These are phyloP conservation scores for Philopedon plagiatum DNA, from an alignment of 2,888 invertebrate species.

Conservation along the genomic window DNA sequence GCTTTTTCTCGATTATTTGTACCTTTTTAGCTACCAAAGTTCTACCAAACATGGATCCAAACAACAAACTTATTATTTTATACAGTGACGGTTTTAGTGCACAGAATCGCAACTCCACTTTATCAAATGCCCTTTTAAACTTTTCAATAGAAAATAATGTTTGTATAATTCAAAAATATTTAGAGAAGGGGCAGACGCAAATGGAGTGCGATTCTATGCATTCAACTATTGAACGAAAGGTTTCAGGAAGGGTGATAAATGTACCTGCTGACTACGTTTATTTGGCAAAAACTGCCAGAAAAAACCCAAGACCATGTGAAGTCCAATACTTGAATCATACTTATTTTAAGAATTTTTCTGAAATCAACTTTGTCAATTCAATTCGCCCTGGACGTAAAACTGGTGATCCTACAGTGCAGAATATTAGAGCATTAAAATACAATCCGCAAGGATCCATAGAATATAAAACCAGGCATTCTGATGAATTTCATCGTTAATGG, in stretches of 20 bases:
- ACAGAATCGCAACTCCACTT: constrained; percentile 16
- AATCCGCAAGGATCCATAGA: background rate
- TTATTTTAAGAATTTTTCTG: constrained; percentile 3
- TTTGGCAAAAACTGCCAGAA: constrained; percentile 23
- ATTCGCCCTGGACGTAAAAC: constrained; percentile 29
- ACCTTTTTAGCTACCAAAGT: constrained; percentile 9
- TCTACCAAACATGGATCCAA: constrained; percentile 3
- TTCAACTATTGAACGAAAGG: too few species aligned
- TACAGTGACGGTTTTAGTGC: constrained; percentile 9
- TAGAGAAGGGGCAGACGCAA: too few species aligned
- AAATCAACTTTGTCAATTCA: constrained; percentile 10
- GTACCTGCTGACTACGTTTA: constrained; percentile 31
- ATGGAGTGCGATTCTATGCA: too few species aligned
- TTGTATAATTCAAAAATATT: constrained; percentile 4
- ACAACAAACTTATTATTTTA: constrained; percentile 16
- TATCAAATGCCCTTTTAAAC: constrained; percentile 26
- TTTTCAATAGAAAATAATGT: background rate
- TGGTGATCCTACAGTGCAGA: constrained; percentile 28
- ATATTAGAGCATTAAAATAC: constrained; percentile 35
- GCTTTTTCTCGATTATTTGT: constrained; percentile 7
- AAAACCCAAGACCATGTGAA: constrained; percentile 3
- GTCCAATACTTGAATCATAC: constrained; percentile 18
- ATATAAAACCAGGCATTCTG: background rate
- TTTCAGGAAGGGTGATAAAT: constrained; percentile 29
- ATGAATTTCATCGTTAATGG: background rate